phyloP scores from a whole-genome alignment of 2,113 vertebrate species.

The Calidris pugnax region DNA sequence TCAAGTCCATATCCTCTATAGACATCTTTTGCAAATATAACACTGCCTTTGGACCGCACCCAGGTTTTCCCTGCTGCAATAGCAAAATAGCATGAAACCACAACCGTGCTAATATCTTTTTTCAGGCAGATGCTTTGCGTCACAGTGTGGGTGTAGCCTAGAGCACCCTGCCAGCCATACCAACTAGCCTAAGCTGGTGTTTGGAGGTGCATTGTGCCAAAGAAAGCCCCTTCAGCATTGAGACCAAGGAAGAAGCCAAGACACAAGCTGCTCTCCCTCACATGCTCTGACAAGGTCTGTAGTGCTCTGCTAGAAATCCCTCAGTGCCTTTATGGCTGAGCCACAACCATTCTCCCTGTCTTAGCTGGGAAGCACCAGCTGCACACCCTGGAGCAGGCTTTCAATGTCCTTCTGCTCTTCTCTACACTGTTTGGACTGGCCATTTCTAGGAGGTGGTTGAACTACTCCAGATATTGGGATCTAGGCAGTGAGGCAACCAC shows the following conservation, averaged over 20 bases:
- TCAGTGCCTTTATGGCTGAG: background rate
- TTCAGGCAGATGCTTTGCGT: background rate
- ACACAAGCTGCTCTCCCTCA: background rate
- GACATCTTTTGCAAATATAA: background rate
- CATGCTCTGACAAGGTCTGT: background rate
- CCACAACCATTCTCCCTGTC: background rate
- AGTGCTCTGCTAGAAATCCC: background rate
- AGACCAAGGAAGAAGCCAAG: background rate
- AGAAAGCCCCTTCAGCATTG: background rate
- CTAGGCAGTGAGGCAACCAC: background rate
- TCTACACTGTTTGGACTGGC: background rate
- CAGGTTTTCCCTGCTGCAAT: background rate
- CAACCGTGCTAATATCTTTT: background rate
- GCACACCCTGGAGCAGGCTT: background rate
- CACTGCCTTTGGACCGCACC: background rate
- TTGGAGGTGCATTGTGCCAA: background rate
- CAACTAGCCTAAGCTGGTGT: background rate
- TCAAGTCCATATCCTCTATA: background rate
- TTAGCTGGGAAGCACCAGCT: background rate
- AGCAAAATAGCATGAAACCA: background rate
- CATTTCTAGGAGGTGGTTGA: background rate
- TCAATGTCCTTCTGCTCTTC: background rate
- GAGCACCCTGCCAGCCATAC: background rate
- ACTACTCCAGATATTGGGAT: background rate
- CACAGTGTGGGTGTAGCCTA: background rate